Conservation (phyloP, 1,140 invertebrate species). For the Metopolophium dirhodum region DNA sequence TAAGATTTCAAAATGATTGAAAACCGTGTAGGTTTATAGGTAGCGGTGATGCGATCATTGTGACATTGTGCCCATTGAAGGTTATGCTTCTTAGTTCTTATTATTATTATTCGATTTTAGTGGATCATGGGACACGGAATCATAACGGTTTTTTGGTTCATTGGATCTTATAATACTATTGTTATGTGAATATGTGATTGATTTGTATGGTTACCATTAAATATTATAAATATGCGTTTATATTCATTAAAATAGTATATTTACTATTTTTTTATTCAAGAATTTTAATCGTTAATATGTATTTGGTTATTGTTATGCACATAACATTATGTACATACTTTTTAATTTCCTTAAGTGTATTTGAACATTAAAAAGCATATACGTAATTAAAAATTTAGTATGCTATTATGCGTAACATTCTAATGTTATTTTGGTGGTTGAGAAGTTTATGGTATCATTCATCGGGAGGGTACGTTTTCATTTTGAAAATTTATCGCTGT, state of each 20-base stretch:
- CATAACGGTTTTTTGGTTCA: neutral
- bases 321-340: neutral
- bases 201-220: neutral
- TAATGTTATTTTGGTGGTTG: neutral
- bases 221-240: neutral
- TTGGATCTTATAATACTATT: neutral
- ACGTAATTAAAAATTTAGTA: neutral
- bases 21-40: no score
- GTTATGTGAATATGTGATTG: neutral
- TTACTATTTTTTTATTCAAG: neutral
- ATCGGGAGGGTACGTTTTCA: neutral
- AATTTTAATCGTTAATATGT: neutral
- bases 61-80: neutral
- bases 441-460: neutral
- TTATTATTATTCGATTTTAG: neutral
- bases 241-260: neutral
- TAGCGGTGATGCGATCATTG: neutral
- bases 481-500: neutral
- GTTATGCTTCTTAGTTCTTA: no score
- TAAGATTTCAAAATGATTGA: no score
- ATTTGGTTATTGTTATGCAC: neutral
- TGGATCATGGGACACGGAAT: neutral
- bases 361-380: neutral
- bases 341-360: neutral
- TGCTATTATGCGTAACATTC: neutral